Evolutionary conservation across 30 jellyfish, hydroid and myxozoan species (phyloP).

Genomic region (Aurelia coerulea): DNA sequence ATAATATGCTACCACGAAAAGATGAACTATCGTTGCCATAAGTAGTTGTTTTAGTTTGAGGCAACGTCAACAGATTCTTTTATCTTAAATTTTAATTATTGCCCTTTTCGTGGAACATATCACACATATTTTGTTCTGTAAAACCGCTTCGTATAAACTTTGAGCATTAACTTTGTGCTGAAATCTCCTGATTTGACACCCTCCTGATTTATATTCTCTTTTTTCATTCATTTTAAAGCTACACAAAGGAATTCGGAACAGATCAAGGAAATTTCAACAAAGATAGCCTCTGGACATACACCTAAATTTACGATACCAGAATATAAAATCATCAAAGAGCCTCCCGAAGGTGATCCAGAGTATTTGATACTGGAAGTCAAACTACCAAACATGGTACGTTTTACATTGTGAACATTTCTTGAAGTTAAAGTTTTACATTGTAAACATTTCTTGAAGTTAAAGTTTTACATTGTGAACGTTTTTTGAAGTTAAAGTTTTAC

Average conservation of each 20-base stretch:
- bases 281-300: constrained; percentile 4
- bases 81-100: too few relatives aligned
- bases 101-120: too few relatives aligned
- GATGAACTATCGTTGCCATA: too few relatives aligned
- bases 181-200: too few relatives aligned
- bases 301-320: constrained; percentile 29
- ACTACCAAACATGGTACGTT: constrained; percentile 69
- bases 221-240: too few relatives aligned
- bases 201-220: too few relatives aligned
- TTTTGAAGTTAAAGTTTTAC: background rate
- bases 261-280: constrained; percentile 33
- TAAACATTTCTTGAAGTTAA: background rate
- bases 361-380: constrained; percentile 73
- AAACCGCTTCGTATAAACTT: too few relatives aligned
- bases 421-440: background rate
- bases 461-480: background rate
- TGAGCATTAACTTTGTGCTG: too few relatives aligned
- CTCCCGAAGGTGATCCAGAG: constrained; percentile 69
- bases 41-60: too few relatives aligned
- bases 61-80: too few relatives aligned
- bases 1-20: too few relatives aligned
- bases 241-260: background rate
- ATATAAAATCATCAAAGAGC: constrained; percentile 52
- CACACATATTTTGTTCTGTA: too few relatives aligned
- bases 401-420: background rate